Evolutionary conservation across 1,140 invertebrate genomes (phyloP).

Genomic region (Bombus superbus): DNA sequence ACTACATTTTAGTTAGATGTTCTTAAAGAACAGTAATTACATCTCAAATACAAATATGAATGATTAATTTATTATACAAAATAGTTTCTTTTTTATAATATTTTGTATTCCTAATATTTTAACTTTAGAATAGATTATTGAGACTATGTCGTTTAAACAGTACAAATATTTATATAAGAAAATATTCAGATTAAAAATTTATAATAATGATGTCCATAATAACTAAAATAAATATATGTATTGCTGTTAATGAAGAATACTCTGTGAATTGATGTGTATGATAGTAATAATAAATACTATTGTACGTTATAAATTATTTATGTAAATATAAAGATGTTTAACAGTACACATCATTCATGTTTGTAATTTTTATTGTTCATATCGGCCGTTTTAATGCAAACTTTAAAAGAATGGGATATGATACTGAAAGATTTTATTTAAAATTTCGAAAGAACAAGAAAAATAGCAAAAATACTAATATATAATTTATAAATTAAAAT

Average conservation of each 20-base stretch:
- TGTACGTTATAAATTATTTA: not conserved
- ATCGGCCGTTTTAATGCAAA: not conserved
- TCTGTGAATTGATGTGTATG: not conserved
- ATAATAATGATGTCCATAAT: not conserved
- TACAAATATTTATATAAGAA: not conserved
- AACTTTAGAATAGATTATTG: not conserved
- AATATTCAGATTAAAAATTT: not conserved
- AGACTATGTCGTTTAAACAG: not conserved
- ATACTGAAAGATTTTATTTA: not conserved
- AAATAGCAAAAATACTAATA: not conserved
- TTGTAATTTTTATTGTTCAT: not conserved
- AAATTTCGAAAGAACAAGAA: not conserved
- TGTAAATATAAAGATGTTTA: not conserved
- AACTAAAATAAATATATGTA: not conserved
- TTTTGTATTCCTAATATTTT: not conserved
- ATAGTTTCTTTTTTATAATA: not conserved
- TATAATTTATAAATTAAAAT: not conserved
- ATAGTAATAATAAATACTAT: not conserved
- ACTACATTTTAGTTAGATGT: constrained; percentile 82
- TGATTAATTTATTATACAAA: not conserved
- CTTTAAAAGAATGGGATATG: not conserved
- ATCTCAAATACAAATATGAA: not conserved
- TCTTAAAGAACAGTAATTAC: constrained; percentile 62
- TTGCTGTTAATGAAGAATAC: no score
- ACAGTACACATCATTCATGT: not conserved